Conservation (phyloP, 1,140 invertebrate species). For the Sitobion miscanthi region DNA sequence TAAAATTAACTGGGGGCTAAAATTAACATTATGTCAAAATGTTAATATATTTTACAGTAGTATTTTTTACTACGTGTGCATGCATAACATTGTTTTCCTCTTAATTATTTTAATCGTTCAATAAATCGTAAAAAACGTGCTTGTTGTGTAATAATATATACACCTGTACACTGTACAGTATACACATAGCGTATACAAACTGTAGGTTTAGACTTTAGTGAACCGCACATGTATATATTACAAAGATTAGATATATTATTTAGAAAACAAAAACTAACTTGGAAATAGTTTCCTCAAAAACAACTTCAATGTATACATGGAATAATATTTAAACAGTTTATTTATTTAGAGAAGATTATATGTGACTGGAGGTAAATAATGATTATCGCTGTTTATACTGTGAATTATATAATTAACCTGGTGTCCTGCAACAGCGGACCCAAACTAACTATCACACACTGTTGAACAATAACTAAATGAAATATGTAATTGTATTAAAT, state of each 20-base stretch:
- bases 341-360: conserved; percentile 11
- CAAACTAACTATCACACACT: neutral
- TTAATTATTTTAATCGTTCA: neutral
- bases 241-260: neutral
- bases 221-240: neutral
- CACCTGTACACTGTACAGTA: too few species aligned
- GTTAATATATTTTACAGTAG: neutral
- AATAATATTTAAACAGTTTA: neutral
- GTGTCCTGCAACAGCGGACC: neutral
- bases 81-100: neutral
- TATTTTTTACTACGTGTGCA: neutral
- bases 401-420: neutral
- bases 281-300: neutral
- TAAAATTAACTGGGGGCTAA: neutral
- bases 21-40: neutral
- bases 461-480: neutral
- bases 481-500: neutral
- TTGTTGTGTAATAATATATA: too few species aligned
- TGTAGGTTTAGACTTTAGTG: neutral
- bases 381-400: neutral
- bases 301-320: neutral
- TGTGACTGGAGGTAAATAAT: neutral
- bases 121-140: neutral
- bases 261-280: neutral
- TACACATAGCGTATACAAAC: neutral